phyloP scores from a whole-genome alignment of 2,888 invertebrate genomes.

The Acronicta aceris region DNA sequence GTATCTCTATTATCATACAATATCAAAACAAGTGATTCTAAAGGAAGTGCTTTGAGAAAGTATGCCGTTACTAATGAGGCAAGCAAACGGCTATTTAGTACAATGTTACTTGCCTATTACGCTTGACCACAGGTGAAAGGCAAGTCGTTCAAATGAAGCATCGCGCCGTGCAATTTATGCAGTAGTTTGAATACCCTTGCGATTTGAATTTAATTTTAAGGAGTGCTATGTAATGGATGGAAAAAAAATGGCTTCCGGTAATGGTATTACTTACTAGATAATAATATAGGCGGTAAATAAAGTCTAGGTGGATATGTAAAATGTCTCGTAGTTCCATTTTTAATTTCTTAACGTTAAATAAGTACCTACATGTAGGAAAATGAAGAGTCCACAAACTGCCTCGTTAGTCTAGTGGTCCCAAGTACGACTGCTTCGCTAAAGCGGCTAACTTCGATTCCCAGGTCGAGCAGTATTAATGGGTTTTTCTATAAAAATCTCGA shows the following conservation, averaged over 20 bases:
- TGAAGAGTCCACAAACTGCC: too few species aligned
- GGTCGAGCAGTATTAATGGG: too few species aligned
- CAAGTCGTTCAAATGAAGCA: conserved; percentile 44
- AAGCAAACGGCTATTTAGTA: conserved; percentile 59
- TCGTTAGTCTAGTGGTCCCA: too few species aligned
- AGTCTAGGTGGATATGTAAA: too few species aligned
- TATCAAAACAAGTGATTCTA: conserved; percentile 41
- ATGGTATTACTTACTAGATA: background rate
- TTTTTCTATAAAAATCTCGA: too few species aligned
- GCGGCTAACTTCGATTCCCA: too few species aligned
- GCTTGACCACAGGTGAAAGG: conserved; percentile 71
- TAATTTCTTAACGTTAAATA: too few species aligned
- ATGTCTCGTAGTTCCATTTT: too few species aligned
- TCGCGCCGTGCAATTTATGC: conserved; percentile 15
- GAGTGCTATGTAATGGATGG: background rate
- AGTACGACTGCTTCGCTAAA: too few species aligned
- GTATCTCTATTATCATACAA: conserved; percentile 24
- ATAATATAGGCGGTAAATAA: background rate
- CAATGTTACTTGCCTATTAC: conserved; percentile 56
- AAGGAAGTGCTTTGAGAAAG: conserved; percentile 66
- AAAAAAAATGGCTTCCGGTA: background rate
- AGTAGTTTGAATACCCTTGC: conserved; percentile 13
- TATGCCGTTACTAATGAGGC: conserved; percentile 69
- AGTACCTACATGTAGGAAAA: too few species aligned
- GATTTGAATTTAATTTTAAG: conserved; percentile 4